Evolutionary conservation across 2,888 invertebrate genomes (phyloP).

Genomic region (Clunio marinus): DNA sequence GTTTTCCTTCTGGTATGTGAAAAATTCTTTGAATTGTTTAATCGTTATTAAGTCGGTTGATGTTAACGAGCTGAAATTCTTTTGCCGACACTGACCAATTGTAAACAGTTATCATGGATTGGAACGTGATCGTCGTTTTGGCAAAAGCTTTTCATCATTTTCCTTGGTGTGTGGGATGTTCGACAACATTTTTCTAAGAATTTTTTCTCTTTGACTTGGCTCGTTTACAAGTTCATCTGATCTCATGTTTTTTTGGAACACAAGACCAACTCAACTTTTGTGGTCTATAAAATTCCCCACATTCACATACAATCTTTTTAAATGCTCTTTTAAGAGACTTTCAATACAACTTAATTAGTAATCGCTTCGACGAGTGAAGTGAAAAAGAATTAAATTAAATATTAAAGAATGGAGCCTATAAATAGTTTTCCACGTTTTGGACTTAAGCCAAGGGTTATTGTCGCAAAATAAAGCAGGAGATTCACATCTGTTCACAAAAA

Average conservation of each 20-base stretch:
- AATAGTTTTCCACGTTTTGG: too few species aligned
- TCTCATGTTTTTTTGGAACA: too few species aligned
- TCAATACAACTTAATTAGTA: too few species aligned
- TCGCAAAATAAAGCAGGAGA: background rate
- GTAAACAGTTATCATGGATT: conserved; percentile 13
- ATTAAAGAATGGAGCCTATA: too few species aligned
- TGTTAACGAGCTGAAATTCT: background rate
- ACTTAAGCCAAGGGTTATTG: conserved; percentile 1
- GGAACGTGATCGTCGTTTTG: conserved; percentile 16
- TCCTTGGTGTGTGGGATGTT: too few species aligned
- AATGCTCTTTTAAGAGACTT: too few species aligned
- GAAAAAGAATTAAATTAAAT: too few species aligned
- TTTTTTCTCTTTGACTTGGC: conserved; percentile 14
- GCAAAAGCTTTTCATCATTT: conserved; percentile 11
- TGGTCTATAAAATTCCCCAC: too few species aligned
- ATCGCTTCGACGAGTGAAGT: too few species aligned
- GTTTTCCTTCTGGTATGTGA: background rate
- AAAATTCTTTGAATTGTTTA: conserved; percentile 11
- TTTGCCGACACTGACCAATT: background rate
- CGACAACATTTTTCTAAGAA: background rate
- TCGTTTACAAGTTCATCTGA: background rate
- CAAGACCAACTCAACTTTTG: too few species aligned
- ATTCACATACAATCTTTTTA: too few species aligned
- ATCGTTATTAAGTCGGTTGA: background rate
- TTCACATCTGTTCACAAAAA: conserved; percentile 5